Evolutionary conservation across 2,797 vertebrate species (phyloP), one percentile per base, ranked within the genome.

Genomic region (Heliangelus exortis): DNA sequence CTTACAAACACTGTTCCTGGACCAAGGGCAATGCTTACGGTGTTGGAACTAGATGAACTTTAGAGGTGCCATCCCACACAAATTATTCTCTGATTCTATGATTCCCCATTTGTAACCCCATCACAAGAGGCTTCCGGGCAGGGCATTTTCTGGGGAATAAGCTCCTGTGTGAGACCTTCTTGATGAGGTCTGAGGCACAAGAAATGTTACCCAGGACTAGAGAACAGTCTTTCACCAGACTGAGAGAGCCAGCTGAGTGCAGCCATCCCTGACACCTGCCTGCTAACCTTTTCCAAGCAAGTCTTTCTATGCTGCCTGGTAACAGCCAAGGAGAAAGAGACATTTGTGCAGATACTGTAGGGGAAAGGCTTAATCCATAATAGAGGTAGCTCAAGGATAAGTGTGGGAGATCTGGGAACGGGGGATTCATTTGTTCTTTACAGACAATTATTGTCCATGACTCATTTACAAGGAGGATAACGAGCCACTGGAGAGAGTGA

Each of bases 401-500:
- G 29, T 23, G 36, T 80, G 81, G 75, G 82, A 89, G 58, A 93
- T 92, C 31, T 87, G 89, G 84, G 89, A 87, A 83, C 45, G 83
- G 43, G 62, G 69, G 43, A 95, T 66, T 75, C 33, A 74, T 92
- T 95, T 93, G 34, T 85, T 89, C 89, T 72, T 96, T 69, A 67
- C 68, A 92, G 93, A 87, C 83, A 72, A 68, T 96, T 93, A 96
- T 41, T 90, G 68, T 58, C 50, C 48, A 77, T 93, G 81, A 95
- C 95, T 94, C 92, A 87, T 87, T 93, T 94, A 91, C 90, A 87
- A 82, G 53, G 72, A 96, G 75, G 66, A 84, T 90, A 96, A 96
- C 74, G 91, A 96, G 84, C 75, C 89, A 81, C 90, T 59, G 51
- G 89, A 96, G 93, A 92, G 47, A 34, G 20, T 4, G 31, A 68